Base-by-base conservation (phyloP, 2,888 invertebrate species). In the Thecocarcelia acutangulata region DNA sequence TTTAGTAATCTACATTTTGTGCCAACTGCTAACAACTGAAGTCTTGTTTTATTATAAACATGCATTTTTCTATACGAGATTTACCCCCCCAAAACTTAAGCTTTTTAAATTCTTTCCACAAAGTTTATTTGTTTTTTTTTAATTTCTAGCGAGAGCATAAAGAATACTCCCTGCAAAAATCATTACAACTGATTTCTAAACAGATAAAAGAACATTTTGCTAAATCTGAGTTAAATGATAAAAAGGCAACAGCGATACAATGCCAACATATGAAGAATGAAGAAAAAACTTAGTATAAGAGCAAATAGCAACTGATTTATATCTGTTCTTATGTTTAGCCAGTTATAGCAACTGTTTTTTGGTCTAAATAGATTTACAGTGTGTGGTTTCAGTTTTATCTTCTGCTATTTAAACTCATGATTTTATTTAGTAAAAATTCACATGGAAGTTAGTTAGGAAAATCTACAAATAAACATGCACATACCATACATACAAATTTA, bases 151-250 rank as follows among this genome's bases (percentile, higher is more conserved):
- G 13, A 15, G 12, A 8, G 2, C n/a, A 63, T 13, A 5, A 1
- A 28, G 40, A 11, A 42, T 46, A 61, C 42, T 76, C 56, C 28
- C 61, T 46, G 61, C 33, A 73, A 77, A 56, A 73, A 77, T 68
- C 76, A 72, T 72, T 73, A 52, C 59, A 70, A 78, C 59, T 61
- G 74, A 82, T 82, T 78, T 78, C n/a, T n/a, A 50, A 59, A 21
- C 15, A 74, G 82, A 82, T 82, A 82, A 82, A 61, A 54, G 37
- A 78, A 66, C 70, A 82, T 75, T 82, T 82, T 82, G 82, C 70
- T 61, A 75, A 78, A 82, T 82, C 59, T 82, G 44, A 52, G 70
- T 75, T 74, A 78, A 75, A 48, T 82, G 82, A 82, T 82, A 78
- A 82, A 76, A 75, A 75, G 21, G 15, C 66, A 73, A 73, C 42